These are phyloP conservation scores for Tragelaphus strepsiceros DNA, from an alignment of 2,113 vertebrate genomes.

Conservation along the genomic window DNA sequence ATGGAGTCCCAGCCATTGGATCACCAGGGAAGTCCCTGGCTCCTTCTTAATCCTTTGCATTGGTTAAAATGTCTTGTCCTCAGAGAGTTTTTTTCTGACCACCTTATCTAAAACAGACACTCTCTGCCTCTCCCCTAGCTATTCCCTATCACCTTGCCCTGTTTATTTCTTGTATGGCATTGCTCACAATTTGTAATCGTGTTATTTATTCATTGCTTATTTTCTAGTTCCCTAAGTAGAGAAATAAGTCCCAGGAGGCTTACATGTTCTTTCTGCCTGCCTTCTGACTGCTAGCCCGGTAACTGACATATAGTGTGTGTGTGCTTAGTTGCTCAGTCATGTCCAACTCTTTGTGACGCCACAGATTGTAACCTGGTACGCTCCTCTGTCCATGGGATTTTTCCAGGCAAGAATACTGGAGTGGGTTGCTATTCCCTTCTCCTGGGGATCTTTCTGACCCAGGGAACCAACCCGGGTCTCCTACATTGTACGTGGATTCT, in stretches of 20 bases:
- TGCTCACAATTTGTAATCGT: neutral
- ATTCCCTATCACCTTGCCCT: neutral
- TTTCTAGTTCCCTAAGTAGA: neutral
- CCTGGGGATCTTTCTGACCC: neutral
- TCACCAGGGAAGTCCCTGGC: neutral
- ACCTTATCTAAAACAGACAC: neutral
- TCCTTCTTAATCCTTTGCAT: neutral
- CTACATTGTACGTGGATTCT: neutral
- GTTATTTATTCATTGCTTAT: neutral
- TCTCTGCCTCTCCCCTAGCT: neutral
- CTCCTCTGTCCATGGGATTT: neutral
- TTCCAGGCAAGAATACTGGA: neutral
- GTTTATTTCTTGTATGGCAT: neutral
- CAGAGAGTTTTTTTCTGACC: neutral
- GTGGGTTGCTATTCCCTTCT: neutral
- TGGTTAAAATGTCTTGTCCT: neutral
- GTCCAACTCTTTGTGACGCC: neutral
- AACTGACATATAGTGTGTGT: neutral
- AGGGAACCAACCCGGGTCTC: neutral
- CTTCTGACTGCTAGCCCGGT: neutral
- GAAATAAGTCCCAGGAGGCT: neutral
- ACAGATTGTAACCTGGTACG: neutral
- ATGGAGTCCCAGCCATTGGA: neutral
- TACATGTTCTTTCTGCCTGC: neutral
- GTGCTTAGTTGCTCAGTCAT: neutral